Percentiles rank a stretch among this genome's conserved stretches.
phyloP scores from a whole-genome alignment of 23 tunicate genomes.

The Oikopleura dioica region DNA sequence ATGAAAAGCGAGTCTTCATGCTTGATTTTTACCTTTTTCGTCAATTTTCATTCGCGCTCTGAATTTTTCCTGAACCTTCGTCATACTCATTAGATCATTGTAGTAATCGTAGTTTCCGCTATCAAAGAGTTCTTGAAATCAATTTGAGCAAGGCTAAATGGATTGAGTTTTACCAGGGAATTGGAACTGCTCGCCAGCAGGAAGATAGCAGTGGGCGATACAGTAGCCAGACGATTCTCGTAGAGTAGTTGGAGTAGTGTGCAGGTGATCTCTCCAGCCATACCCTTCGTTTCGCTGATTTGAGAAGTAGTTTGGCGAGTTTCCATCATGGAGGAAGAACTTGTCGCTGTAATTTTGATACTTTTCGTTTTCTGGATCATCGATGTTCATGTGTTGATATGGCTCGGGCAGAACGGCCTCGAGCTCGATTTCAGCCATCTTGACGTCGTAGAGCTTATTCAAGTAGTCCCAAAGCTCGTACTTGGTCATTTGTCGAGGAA shows the following conservation, averaged over 20 bases:
- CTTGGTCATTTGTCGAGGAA: neutral
- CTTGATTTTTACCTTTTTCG: no score
- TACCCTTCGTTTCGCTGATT: neutral
- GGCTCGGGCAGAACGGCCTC: neutral
- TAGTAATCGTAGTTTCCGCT: no score
- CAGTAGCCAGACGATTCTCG: neutral
- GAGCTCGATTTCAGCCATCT: neutral
- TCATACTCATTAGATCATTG: no score
- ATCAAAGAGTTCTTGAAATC: no score
- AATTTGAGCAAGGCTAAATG: no score
- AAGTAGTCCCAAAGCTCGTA: neutral
- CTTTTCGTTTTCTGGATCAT: neutral
- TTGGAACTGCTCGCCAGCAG: neutral
- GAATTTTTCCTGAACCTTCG: no score
- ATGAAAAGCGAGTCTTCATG: no score
- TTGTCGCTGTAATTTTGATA: neutral
- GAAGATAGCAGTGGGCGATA: neutral
- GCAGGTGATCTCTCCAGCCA: neutral
- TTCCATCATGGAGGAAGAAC: neutral
- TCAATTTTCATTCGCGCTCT: no score
- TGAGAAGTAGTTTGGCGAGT: neutral
- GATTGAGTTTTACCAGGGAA: no score
- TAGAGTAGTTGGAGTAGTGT: neutral
- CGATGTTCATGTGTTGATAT: neutral
- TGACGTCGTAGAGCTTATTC: neutral